These are phyloP conservation scores for Thunnus albacares DNA, from an alignment of 2,797 vertebrate genomes.

Conservation along the genomic window DNA sequence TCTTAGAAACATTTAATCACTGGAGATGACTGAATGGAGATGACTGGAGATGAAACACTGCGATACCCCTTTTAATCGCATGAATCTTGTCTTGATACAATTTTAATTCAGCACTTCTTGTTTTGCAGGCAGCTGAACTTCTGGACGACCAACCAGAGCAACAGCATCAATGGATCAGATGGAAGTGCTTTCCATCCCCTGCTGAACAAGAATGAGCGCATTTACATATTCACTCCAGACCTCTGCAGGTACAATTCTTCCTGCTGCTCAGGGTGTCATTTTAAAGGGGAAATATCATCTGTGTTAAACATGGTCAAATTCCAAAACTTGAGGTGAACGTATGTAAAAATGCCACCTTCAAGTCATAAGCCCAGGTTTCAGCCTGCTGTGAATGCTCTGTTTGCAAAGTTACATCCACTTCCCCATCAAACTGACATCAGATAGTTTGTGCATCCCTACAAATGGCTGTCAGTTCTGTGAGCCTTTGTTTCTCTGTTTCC, in stretches of 20 bases:
- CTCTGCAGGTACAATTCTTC: slow-evolving; percentile 85
- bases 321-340: too few relatives aligned
- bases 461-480: too few relatives aligned
- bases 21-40: neutral
- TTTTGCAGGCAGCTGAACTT: slow-evolving; percentile 78
- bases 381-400: too few relatives aligned
- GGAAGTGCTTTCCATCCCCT: slow-evolving; percentile 88
- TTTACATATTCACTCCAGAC: slow-evolving; percentile 86
- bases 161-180: slow-evolving; percentile 87
- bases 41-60: too few relatives aligned
- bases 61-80: neutral
- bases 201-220: slow-evolving; percentile 81
- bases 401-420: too few relatives aligned
- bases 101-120: slow-evolving; percentile 11
- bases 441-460: too few relatives aligned
- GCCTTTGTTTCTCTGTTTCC: too few relatives aligned
- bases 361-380: too few relatives aligned
- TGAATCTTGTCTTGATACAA: neutral
- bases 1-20: neutral
- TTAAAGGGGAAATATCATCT: neutral
- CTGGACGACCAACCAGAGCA: slow-evolving; percentile 84
- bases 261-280: neutral
- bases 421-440: too few relatives aligned
- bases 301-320: too few relatives aligned
- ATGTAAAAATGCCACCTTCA: too few relatives aligned